phyloP scores from a whole-genome alignment of 2,797 vertebrate genomes.

The Gephyroberyx darwinii region DNA sequence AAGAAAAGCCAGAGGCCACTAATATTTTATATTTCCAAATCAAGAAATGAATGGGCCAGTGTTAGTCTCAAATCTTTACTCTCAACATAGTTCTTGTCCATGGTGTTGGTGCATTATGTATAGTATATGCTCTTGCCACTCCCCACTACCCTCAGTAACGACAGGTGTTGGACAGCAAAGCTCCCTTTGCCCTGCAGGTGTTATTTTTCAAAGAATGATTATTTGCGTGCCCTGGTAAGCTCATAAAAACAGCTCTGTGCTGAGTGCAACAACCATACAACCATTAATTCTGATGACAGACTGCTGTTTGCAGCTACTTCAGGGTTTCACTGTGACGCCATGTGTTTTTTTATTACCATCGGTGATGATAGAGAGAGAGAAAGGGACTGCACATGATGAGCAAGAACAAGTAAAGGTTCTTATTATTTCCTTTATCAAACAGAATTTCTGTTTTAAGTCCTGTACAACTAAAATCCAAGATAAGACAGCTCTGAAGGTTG shows the following conservation, averaged over 20 bases:
- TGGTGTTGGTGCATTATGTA: background rate
- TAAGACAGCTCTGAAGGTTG: too few species aligned
- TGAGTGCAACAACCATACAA: constrained; percentile 3
- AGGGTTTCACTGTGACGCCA: background rate
- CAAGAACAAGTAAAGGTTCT: background rate
- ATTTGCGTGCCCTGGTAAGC: constrained; percentile 17
- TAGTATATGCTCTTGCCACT: background rate
- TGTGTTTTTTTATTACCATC: constrained; percentile 5
- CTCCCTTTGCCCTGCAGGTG: constrained; percentile 9
- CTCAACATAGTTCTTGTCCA: background rate
- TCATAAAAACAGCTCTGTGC: background rate
- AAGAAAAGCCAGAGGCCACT: constrained; percentile 35
- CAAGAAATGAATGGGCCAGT: background rate
- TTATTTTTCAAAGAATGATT: constrained; percentile 22
- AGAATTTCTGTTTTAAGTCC: background rate
- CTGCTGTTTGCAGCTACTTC: background rate
- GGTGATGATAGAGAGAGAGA: background rate
- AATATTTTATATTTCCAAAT: background rate
- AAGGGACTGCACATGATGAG: background rate
- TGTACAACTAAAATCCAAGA: too few species aligned
- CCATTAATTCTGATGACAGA: background rate
- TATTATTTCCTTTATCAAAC: too few species aligned
- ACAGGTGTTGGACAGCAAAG: background rate
- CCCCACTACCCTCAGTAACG: background rate
- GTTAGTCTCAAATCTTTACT: background rate